Base-by-base conservation (phyloP, 1,140 invertebrate genomes). In the Tyrophagus putrescentiae region DNA sequence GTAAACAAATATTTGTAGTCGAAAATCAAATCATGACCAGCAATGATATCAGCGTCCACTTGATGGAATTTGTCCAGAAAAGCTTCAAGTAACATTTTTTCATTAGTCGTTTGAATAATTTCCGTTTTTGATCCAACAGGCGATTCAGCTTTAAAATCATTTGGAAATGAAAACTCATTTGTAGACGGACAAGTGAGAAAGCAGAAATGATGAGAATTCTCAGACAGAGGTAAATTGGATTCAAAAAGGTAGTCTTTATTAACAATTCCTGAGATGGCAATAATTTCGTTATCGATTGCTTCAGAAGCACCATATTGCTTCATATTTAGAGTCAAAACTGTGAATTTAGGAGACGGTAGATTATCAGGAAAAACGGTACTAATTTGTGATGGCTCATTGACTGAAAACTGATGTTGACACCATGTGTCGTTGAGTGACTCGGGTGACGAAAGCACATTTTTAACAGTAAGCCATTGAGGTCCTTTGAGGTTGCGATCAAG, bases 401-500 rank as follows among this genome's bases (percentile, higher is more conserved):
- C 65, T 64, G 25, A 9, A 71, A 83, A 79, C 71, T 94, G 89
- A 6, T 85, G 70, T 73, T 88, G 88, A 69, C 87, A 92, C 89
- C 89, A 95, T 64, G 80, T 87, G 1, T 82, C n/a, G n/a, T n/a
- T 74, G 64, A 81, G 78, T 68, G 80, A 78, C 59, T 73, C 72
- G 18, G 79, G 77, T 60, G 78, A 68, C 61, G 81, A 72, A 7
- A 84, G 80, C n/a, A n/a, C n/a, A 63, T 78, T 76, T 61, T 80
- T 82, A 3, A 98, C 74, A 66, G 93, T 83, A 16, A 98, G 68
- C 95, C 94, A 98, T 64, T 86, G 84, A 0, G 95, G 94, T 0
- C 94, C 94, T 74, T 92, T 95, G 18, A 98, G 83, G 70, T 89
- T 91, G 50, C 83, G 77, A 62, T 94, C 87, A 4, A 98, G 71